Base-by-base conservation (phyloP, 2,888 invertebrate genomes). In the Ellobium chinense region DNA sequence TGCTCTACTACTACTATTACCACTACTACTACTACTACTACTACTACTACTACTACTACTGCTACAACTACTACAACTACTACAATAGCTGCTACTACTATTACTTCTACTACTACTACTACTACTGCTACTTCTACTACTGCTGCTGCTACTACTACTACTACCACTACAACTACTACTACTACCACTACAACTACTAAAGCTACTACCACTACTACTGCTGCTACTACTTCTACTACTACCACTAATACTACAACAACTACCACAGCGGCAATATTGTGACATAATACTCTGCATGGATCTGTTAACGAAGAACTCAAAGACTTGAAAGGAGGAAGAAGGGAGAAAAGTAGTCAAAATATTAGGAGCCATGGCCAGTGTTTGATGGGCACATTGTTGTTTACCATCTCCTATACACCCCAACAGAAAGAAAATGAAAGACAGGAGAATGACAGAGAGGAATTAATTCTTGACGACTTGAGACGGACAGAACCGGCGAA, bases 181-280 rank as follows among this genome's bases (percentile, higher is more conserved):
- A 69, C 69, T 37, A 69, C 69, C 34, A 69, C 69, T 69, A 69
- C 69, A 18, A 69, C 39, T 37, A 69, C 69, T 37, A 69, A 36
- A 18, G 37, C 36, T 37, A 69, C 69, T 37, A 69, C 69, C 34
- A 69, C 69, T 37, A 69, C 24, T 37, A 69, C 69, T 37, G 37
- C 69, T 37, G 37, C 69, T 37, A 69, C 69, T 37, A 69, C 46
- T 18, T 12, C 46, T 18, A 46, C 46, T 18, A 46, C 18, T 18
- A 46, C 46, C 46, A 46, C 46, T 18, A 46, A 12, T 18, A 46
- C 46, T 18, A 46, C 46, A 7, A 46, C 69, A 18, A 69, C 69
- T n/a, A 69, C 69, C 34, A 39, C 46, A 37, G 37, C 69, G n/a
- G n/a, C n/a, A n/a, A n/a, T n/a, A n/a, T n/a, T n/a, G n/a, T n/a